Conservation (phyloP, 2,888 invertebrate genomes). For the Aspidapion aeneum region DNA sequence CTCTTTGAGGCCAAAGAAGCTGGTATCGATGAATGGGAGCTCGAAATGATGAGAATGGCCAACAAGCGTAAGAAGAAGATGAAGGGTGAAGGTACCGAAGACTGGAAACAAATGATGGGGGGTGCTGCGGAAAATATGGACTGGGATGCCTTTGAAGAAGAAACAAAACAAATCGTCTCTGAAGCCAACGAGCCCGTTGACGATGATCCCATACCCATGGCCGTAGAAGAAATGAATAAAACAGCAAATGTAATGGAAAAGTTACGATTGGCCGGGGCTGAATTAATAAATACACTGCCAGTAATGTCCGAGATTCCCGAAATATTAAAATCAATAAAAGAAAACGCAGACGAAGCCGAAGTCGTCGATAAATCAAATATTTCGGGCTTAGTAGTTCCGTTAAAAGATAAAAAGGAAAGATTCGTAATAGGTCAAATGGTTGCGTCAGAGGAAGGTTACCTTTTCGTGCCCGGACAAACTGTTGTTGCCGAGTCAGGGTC, state of each 20-base stretch:
- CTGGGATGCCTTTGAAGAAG: constrained; percentile 45
- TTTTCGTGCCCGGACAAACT: constrained; percentile 67
- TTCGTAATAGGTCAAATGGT: constrained; percentile 78
- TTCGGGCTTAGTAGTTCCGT: constrained; percentile 53
- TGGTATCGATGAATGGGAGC: constrained; percentile 44
- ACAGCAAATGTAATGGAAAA: constrained; percentile 61
- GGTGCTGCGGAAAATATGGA: constrained; percentile 40
- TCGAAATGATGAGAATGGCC: constrained; percentile 44
- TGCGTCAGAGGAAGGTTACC: constrained; percentile 53
- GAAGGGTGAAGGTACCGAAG: constrained; percentile 40
- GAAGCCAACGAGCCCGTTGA: constrained; percentile 41
- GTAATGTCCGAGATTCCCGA: constrained; percentile 60
- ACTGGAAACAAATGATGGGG: constrained; percentile 44
- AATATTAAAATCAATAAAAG: constrained; percentile 55
- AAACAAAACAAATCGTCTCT: constrained; percentile 42
- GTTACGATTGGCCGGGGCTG: constrained; percentile 51
- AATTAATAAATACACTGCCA: constrained; percentile 57
- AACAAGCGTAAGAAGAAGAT: constrained; percentile 41
- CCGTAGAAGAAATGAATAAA: constrained; percentile 53
- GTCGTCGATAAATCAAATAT: constrained; percentile 58
- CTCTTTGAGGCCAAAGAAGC: constrained; percentile 52
- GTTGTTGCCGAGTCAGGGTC: constrained; percentile 68
- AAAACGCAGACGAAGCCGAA: constrained; percentile 58
- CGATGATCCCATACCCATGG: constrained; percentile 50
- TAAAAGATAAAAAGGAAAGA: constrained; percentile 57